Evolutionary conservation across 53 echinoderm and acorn worm species (phyloP).

Genomic region (Stichopus horrens): DNA sequence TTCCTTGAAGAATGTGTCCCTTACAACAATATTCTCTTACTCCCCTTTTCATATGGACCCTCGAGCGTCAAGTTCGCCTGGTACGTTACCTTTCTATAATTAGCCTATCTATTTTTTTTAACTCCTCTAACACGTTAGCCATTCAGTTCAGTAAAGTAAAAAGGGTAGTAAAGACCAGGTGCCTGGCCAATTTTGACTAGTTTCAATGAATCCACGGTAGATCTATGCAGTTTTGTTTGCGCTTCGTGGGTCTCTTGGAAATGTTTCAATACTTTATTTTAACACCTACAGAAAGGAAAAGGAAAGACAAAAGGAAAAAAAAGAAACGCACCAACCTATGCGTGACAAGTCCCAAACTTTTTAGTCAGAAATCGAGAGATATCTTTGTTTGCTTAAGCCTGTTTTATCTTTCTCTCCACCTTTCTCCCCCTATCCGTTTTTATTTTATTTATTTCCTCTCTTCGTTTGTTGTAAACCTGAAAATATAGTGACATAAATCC

Average conservation of each 20-base stretch:
- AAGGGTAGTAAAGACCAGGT: slow-evolving; percentile 3
- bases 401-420: too few relatives aligned
- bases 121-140: neutral
- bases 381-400: neutral
- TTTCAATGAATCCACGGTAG: neutral
- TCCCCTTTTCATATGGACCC: neutral
- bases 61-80: neutral
- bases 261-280: neutral
- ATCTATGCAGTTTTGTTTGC: neutral
- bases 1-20: neutral
- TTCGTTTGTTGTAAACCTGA: too few relatives aligned
- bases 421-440: too few relatives aligned
- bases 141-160: neutral
- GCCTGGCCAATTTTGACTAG: neutral
- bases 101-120: neutral
- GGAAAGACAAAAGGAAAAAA: neutral
- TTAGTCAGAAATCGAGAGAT: neutral
- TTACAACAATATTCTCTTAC: neutral
- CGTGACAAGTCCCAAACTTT: neutral
- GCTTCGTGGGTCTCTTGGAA: neutral
- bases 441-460: too few relatives aligned
- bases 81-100: neutral
- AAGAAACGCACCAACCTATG: neutral
- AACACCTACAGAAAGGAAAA: neutral
- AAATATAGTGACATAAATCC: neutral